Conservation (phyloP, 2,113 vertebrate genomes). For the Falcunculus frontatus region DNA sequence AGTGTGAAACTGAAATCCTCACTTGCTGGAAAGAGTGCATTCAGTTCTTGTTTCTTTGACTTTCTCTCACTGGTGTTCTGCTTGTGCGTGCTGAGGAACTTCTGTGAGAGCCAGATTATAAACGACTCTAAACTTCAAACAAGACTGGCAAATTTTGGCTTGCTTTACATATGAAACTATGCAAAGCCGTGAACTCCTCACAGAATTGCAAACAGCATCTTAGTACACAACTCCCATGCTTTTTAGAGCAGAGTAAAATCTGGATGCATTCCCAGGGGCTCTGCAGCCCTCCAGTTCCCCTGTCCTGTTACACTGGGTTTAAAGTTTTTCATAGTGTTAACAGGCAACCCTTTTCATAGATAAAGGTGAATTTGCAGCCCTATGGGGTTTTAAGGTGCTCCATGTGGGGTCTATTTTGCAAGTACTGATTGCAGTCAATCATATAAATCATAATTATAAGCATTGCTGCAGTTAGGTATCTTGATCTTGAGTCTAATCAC, state of each 20-base stretch:
- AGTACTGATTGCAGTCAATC: background rate
- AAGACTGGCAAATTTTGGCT: background rate
- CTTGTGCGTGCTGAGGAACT: background rate
- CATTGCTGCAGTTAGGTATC: background rate
- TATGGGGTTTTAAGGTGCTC: background rate
- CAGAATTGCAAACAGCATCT: background rate
- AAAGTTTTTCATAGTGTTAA: background rate
- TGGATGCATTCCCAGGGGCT: background rate
- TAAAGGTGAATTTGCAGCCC: background rate
- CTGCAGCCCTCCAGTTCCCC: background rate
- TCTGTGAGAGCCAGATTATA: background rate
- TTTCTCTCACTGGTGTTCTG: background rate
- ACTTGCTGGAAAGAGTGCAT: background rate
- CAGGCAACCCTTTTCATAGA: background rate
- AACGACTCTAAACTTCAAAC: background rate
- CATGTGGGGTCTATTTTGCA: background rate
- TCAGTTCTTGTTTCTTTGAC: background rate
- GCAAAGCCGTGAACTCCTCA: background rate
- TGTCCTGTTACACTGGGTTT: background rate
- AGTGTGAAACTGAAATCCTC: background rate
- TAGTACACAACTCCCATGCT: background rate
- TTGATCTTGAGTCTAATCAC: background rate
- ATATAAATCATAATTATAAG: background rate
- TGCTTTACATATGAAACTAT: background rate
- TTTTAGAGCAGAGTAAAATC: background rate